Evolutionary conservation across 2,797 vertebrate genomes (phyloP).

Genomic region (Gymnopithys bicolor): DNA sequence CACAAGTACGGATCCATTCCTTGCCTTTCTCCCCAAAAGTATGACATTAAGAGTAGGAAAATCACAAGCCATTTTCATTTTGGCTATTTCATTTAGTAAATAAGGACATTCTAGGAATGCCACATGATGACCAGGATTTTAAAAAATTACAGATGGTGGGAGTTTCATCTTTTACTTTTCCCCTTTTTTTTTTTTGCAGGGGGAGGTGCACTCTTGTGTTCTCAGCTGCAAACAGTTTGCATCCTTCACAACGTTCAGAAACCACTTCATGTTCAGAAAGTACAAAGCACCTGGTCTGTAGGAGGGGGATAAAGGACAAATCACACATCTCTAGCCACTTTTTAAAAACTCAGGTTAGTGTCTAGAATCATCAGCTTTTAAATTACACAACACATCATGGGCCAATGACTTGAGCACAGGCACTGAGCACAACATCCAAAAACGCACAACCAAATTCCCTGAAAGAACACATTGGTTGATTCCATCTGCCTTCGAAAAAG

Average conservation of each 20-base stretch:
- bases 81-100: neutral
- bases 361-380: neutral
- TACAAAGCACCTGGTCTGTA: constrained; percentile 15
- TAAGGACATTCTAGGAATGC: neutral
- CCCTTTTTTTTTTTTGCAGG: fast-evolving
- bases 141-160: neutral
- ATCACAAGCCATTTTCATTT: neutral
- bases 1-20: neutral
- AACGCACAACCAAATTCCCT: neutral
- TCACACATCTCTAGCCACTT: neutral
- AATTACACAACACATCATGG: neutral
- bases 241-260: constrained; percentile 35
- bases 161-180: fast-evolving
- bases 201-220: neutral
- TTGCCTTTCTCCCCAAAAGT: neutral
- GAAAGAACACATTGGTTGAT: neutral
- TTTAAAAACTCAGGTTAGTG: neutral
- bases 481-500: neutral
- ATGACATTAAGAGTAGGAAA: neutral
- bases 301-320: constrained; percentile 24
- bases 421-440: neutral
- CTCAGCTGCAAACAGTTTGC: constrained; percentile 1
- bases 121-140: neutral
- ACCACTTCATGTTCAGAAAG: constrained; percentile 24
- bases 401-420: neutral